phyloP scores from a whole-genome alignment of 2,888 invertebrate species.

The Eucera pruinosa region DNA sequence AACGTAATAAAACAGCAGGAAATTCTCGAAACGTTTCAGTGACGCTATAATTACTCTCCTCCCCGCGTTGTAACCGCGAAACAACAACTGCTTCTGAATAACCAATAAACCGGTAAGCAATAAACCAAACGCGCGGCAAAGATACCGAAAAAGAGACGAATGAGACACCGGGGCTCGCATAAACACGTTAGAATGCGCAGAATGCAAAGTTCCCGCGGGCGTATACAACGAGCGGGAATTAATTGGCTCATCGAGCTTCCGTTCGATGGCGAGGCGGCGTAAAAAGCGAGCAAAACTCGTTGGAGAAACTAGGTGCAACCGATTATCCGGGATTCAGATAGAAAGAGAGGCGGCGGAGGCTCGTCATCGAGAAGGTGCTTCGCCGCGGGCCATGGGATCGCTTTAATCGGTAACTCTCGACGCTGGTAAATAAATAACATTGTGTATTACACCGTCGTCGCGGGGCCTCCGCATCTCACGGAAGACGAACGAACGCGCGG shows the following conservation, averaged over 20 bases:
- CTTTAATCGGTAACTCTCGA: conserved; percentile 57
- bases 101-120: too few relatives aligned
- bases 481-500: conserved; percentile 67
- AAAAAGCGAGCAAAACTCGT: conserved; percentile 17
- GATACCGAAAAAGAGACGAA: too few relatives aligned
- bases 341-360: neutral
- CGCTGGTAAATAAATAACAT: conserved; percentile 65
- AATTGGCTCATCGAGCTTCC: conserved; percentile 42
- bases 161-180: neutral
- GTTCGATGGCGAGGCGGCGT: neutral
- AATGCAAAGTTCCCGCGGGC: conserved; percentile 1
- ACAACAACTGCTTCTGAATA: too few relatives aligned
- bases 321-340: neutral
- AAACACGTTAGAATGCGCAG: neutral
- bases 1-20: too few relatives aligned
- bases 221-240: conserved; percentile 15
- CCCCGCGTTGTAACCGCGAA: too few relatives aligned
- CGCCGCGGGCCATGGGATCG: conserved; percentile 34
- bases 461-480: conserved; percentile 62
- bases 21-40: too few relatives aligned
- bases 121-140: too few relatives aligned
- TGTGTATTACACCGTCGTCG: conserved; percentile 52
- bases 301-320: neutral
- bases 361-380: conserved; percentile 24
- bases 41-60: too few relatives aligned